phyloP scores from a whole-genome alignment of 2,888 invertebrate genomes.

The Ormyrus rosae region DNA sequence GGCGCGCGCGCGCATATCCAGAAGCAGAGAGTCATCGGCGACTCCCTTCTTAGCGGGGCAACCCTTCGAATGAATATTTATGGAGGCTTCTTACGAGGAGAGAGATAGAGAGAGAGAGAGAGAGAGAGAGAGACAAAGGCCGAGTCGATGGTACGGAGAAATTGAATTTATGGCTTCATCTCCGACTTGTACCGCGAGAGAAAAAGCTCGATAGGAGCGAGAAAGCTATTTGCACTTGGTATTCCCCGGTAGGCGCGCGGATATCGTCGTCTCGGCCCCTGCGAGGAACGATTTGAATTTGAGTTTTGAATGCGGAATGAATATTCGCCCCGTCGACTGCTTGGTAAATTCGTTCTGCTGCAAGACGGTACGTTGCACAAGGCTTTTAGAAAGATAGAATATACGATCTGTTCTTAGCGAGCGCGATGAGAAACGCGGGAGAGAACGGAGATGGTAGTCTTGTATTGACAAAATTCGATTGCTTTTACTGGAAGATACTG shows the following conservation, averaged over 20 bases:
- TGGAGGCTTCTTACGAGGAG: slow-evolving; percentile 22
- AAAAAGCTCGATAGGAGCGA: slow-evolving; percentile 2
- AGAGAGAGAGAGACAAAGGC: neutral
- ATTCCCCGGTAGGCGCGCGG: slow-evolving; percentile 8
- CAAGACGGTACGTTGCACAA: neutral
- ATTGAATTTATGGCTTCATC: slow-evolving; percentile 61
- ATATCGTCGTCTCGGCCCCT: neutral
- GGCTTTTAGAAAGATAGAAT: neutral
- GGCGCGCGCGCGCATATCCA: neutral
- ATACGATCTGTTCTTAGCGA: neutral
- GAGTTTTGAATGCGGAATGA: slow-evolving; percentile 27
- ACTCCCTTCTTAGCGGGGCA: too few species aligned
- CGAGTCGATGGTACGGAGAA: slow-evolving; percentile 27
- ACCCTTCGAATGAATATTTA: slow-evolving; percentile 61
- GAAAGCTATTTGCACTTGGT: slow-evolving; percentile 40
- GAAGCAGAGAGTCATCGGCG: neutral
- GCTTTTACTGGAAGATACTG: too few species aligned
- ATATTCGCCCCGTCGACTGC: neutral
- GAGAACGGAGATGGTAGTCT: too few species aligned
- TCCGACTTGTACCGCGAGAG: slow-evolving; percentile 50
- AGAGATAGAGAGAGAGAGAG: neutral
- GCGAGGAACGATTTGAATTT: slow-evolving; percentile 25
- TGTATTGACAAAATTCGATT: too few species aligned
- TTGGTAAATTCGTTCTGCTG: slow-evolving; percentile 23
- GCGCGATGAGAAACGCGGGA: neutral